Base-by-base conservation (phyloP, 1,140 invertebrate genomes). In the Conopomorpha cramerella region DNA sequence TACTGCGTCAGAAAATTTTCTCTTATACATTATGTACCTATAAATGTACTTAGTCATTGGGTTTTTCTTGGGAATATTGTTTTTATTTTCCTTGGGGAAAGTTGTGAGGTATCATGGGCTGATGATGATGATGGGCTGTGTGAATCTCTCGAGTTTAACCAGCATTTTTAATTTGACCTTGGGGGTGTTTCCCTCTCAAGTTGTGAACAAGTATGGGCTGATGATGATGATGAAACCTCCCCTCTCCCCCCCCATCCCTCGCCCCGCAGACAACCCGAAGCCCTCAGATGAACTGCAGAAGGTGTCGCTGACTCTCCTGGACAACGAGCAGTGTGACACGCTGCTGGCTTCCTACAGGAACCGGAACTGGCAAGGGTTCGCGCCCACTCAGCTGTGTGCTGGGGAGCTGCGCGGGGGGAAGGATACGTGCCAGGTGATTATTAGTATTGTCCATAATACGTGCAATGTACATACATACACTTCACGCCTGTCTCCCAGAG, bases 351-450 rank as follows among this genome's bases (percentile, higher is more conserved):
- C 49, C 15, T 71, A 58, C 13, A 66, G 55, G 11, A 64, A 76
- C 11, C 44, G 86, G 14, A 66, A 55, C 19, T 73, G 57, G 59
- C 12, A 74, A 0, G 85, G 86, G 0, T 80, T 87, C 17, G 56
- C 55, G 8, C 43, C 70, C 2, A 74, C 64, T 0, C 86, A 90
- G 71, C 46, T 93, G 28, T 92, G 90, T 51, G 91, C 89, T 0
- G 89, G 89, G 1, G 74, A 84, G 30, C 61, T 86, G 23, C 63
- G 81, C 19, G 86, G 86, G 0, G 87, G 87, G 1, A 85, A 84
- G 43, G 90, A 92, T 47, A 89, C 89, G 0, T 92, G 90, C 49
- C 87, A 90, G 79, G 87, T 67, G 41, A 41, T 1, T 10, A 28
- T 36, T 10, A 10, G 2, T 15, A 25, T 15, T n/a, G 10, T 4